A percentile compares a stretch with the other conserved stretches of the same genome.
phyloP scores from a whole-genome alignment of 2,888 invertebrate genomes.

The Microlaimidae sp. region DNA sequence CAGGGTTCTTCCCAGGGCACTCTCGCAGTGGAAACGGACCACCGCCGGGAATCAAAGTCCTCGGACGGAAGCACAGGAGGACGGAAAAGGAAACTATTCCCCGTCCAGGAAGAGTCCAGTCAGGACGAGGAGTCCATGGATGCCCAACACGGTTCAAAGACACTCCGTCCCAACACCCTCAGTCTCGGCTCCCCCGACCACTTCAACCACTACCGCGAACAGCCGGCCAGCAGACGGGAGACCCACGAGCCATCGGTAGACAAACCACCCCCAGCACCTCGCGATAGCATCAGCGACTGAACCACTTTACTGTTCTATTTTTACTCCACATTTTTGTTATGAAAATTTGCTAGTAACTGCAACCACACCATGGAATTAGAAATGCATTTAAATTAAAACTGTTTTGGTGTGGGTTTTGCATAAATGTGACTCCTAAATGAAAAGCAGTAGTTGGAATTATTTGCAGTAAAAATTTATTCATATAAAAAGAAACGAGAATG shows the following conservation, averaged over 20 bases:
- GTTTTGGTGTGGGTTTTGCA: no score
- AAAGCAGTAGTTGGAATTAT: no score
- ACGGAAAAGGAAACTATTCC: constrained; percentile 12
- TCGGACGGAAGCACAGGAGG: background rate
- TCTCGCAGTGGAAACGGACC: background rate
- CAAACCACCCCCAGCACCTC: background rate
- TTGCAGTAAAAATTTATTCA: no score
- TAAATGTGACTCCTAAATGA: no score
- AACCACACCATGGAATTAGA: no score
- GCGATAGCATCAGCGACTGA: no score
- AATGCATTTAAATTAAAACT: no score
- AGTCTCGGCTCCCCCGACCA: background rate
- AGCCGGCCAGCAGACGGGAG: background rate
- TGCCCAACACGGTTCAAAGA: background rate
- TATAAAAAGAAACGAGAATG: no score
- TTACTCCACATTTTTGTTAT: no score
- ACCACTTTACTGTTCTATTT: no score
- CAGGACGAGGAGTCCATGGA: background rate
- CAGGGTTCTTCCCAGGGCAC: background rate
- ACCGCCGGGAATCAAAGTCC: background rate
- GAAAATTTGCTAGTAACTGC: no score
- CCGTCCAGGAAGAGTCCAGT: constrained; percentile 11
- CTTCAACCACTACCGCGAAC: background rate
- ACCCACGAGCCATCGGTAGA: background rate
- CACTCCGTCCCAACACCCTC: background rate